Evolutionary conservation across 1,140 invertebrate species (phyloP).

Genomic region (Trichonephila inaurata): DNA sequence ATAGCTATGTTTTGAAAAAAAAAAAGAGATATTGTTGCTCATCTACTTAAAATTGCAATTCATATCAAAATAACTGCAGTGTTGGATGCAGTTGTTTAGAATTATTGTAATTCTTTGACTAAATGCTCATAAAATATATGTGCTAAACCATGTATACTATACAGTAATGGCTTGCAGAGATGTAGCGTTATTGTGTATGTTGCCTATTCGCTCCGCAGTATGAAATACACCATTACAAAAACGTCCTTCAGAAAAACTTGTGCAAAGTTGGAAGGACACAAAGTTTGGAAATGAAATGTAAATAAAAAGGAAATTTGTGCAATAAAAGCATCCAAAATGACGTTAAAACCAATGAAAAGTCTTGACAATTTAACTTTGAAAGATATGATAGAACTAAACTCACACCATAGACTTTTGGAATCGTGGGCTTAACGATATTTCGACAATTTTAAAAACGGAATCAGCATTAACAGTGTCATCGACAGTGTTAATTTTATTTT

Average conservation of each 20-base stretch:
- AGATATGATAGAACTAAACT: neutral
- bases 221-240: neutral
- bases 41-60: conserved; percentile 46
- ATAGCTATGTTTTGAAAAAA: neutral
- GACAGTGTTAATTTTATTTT: neutral
- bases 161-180: neutral
- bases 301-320: neutral
- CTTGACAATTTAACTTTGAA: neutral
- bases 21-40: conserved; percentile 32
- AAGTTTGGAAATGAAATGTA: neutral
- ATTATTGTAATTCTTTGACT: neutral
- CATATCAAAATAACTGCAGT: conserved; percentile 33
- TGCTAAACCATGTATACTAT: neutral
- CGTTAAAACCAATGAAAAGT: neutral
- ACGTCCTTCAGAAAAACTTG: neutral
- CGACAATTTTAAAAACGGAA: neutral
- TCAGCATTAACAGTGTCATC: neutral
- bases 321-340: neutral
- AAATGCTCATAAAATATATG: neutral
- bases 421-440: neutral
- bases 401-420: neutral
- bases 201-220: neutral
- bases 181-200: neutral
- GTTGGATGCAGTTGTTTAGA: neutral
- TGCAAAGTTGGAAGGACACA: neutral